Base-by-base conservation (phyloP, 2,888 invertebrate species). In the Busseola fusca region DNA sequence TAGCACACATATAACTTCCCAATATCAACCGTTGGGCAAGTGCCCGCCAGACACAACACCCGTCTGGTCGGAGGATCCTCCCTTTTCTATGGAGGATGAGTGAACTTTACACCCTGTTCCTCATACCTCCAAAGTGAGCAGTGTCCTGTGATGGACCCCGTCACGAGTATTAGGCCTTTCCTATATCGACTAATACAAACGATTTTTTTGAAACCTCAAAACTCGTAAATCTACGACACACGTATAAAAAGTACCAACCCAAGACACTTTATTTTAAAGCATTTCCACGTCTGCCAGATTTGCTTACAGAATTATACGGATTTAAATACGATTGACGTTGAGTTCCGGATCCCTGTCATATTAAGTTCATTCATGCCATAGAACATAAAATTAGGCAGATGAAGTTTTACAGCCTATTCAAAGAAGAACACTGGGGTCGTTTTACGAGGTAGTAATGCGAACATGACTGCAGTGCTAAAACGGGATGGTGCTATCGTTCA, bases 261-360 rank as follows among this genome's bases (percentile, higher is more conserved):
- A 64, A 72, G 50, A 56, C 37, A 54, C 37, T 65, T 76, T 62
- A 75, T 71, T 76, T 65, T 63, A 34, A 68, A 68, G 62, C 65
- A 65, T 65, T 65, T 62, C 18, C 57, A n/a, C 60, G 68, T 63
- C 62, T 60, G n/a, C 21, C 58, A 42, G 67, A 57, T 57, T 62
- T 74, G 18, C 27, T 73, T 48, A 59, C 66, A 54, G 42, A 72
- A 79, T 81, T 81, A 81, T 67, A 77, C 66, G 78, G 81, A 81
- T 79, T 76, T 69, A 69, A 79, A 81, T 71, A 71, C 77, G 77
- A 72, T 72, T 66, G 79, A 77, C 72, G 69, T 69, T 64, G 78
- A 60, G 56, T 69, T 70, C 64, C 69, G n/a, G 25, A 79, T 56
- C 50, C 64, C 56, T 66, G 72, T 58, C 54, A 76, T 66, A 69